Evolutionary conservation across 2,888 invertebrate species (phyloP).

Genomic region (Cheilosia impressa): DNA sequence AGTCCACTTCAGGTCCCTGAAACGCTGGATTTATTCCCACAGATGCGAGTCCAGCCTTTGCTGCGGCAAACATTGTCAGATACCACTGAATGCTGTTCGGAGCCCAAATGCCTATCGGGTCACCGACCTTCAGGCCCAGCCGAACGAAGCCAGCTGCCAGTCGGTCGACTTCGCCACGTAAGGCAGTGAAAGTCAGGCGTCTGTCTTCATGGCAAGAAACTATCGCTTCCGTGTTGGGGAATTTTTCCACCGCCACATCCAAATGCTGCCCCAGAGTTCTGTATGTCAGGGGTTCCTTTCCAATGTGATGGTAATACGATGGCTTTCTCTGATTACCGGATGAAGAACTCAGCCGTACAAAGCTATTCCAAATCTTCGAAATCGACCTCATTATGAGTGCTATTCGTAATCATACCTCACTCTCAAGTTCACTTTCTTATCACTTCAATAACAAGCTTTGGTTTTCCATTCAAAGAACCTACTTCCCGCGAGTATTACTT

Average conservation of each 20-base stretch:
- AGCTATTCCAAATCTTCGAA: not conserved
- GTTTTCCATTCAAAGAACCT: too few species aligned
- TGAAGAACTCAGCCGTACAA: not conserved
- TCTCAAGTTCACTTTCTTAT: too few species aligned
- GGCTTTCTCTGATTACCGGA: slow-evolving; percentile 29
- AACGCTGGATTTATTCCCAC: slow-evolving; percentile 92
- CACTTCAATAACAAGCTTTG: too few species aligned
- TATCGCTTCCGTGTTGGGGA: slow-evolving; percentile 85
- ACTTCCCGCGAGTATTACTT: too few species aligned
- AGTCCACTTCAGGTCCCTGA: slow-evolving; percentile 88
- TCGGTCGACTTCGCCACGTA: slow-evolving; percentile 85
- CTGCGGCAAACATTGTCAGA: slow-evolving; percentile 88
- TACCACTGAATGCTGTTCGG: slow-evolving; percentile 92
- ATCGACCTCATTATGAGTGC: slow-evolving; percentile 21
- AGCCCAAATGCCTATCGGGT: slow-evolving; percentile 91
- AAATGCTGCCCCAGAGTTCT: slow-evolving; percentile 86
- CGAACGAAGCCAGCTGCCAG: slow-evolving; percentile 89
- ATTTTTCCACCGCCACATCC: slow-evolving; percentile 84
- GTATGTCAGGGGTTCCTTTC: slow-evolving; percentile 84
- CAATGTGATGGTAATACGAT: slow-evolving; percentile 85
- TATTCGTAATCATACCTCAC: too few species aligned
- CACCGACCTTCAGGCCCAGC: slow-evolving; percentile 88
- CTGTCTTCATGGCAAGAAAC: slow-evolving; percentile 85
- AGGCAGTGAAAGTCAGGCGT: slow-evolving; percentile 84
- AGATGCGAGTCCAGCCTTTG: slow-evolving; percentile 89